Conservation (phyloP, 2,113 vertebrate species). For the Cinclus mexicanus region DNA sequence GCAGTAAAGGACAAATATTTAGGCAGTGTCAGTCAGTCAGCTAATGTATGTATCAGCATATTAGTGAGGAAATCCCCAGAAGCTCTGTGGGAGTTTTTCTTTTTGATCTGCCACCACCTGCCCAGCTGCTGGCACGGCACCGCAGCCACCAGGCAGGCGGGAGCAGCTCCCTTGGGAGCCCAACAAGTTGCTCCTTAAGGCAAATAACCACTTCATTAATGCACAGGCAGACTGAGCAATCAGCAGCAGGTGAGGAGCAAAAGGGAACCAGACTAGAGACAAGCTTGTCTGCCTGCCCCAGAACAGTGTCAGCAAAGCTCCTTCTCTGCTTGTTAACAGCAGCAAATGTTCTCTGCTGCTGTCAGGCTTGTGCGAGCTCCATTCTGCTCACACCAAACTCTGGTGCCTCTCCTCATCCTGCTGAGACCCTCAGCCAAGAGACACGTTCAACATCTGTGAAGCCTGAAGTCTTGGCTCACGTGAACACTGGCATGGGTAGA, state of each 20-base stretch:
- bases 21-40: slow-evolving; percentile 58
- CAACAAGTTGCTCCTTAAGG: slow-evolving; percentile 8
- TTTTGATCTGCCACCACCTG: slow-evolving; percentile 64
- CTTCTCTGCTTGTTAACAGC: background rate
- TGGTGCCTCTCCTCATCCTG: background rate
- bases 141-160: background rate
- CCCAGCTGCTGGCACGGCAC: slow-evolving; percentile 23
- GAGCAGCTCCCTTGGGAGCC: slow-evolving; percentile 4
- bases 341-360: background rate
- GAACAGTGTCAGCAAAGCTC: background rate
- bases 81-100: slow-evolving; percentile 52
- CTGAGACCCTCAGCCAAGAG: slow-evolving; percentile 40
- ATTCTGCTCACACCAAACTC: background rate
- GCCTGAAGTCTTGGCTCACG: slow-evolving; percentile 30
- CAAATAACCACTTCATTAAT: slow-evolving; percentile 34
- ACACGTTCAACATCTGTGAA: slow-evolving; percentile 4
- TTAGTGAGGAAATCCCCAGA: slow-evolving; percentile 65
- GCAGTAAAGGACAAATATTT: slow-evolving; percentile 66
- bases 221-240: background rate
- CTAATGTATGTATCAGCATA: slow-evolving; percentile 58
- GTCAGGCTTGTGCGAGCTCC: background rate
- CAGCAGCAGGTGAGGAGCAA: background rate
- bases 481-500: background rate
- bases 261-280: background rate
- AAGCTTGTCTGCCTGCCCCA: background rate